Conservation (phyloP, 2,113 vertebrate species). For the Alouatta palliata region DNA sequence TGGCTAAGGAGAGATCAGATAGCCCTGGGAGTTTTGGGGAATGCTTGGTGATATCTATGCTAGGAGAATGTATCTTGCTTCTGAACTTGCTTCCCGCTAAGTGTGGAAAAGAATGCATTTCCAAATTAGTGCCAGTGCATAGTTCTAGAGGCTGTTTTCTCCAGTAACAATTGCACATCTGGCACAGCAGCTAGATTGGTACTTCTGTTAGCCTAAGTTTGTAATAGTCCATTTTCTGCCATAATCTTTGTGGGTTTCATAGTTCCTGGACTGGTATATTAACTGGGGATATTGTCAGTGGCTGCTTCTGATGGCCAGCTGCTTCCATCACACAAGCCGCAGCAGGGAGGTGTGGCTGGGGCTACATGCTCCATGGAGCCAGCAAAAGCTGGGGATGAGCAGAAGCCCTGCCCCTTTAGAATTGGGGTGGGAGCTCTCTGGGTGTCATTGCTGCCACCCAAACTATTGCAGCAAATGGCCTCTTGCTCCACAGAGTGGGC, state of each 20-base stretch:
- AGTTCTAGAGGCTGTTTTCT: not conserved
- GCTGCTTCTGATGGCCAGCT: no score
- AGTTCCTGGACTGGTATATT: no score
- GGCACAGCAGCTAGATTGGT: not conserved
- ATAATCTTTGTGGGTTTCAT: not conserved
- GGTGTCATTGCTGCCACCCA: no score
- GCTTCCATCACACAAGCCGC: no score
- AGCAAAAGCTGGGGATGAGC: no score
- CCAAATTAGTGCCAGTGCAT: not conserved
- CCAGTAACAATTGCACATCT: not conserved
- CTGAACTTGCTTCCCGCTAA: not conserved
- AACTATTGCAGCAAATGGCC: no score
- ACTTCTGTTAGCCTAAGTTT: not conserved
- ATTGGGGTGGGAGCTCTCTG: no score
- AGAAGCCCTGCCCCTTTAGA: no score
- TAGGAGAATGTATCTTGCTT: not conserved
- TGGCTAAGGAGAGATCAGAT: not conserved
- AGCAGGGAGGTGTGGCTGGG: no score
- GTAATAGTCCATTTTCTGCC: not conserved
- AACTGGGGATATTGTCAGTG: not conserved
- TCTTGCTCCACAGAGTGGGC: no score
- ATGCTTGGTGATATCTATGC: not conserved
- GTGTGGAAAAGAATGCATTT: no score
- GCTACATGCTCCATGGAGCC: no score
- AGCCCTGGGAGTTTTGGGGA: not conserved